Evolutionary conservation across 2,113 vertebrate genomes (phyloP).

Genomic region (Acinonyx jubatus): DNA sequence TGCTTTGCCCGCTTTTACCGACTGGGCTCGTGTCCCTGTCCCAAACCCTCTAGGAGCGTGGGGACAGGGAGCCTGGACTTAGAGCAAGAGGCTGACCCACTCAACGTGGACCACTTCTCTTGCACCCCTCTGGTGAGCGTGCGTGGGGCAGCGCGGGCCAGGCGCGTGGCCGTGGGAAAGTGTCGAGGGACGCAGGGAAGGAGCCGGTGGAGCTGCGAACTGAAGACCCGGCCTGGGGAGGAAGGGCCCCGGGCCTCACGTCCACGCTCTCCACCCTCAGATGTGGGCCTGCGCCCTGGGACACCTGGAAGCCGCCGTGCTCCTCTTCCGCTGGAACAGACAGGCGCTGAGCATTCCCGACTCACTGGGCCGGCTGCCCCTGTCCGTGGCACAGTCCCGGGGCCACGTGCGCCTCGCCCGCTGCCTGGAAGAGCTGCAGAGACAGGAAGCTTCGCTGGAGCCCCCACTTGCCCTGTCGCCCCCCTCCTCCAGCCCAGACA

Average conservation of each 20-base stretch:
- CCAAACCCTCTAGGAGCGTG: conserved; percentile 83
- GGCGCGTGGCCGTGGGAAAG: background rate
- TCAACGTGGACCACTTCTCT: conserved; percentile 97
- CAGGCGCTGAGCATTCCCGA: conserved; percentile 91
- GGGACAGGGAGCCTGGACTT: conserved; percentile 90
- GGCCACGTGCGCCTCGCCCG: conserved; percentile 91
- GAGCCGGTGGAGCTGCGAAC: background rate
- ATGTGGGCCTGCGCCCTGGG: conserved; percentile 96
- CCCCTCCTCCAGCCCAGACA: conserved; percentile 91
- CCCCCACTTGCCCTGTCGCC: conserved; percentile 80
- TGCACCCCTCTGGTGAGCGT: conserved; percentile 91
- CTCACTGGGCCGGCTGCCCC: conserved; percentile 91
- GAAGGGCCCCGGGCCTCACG: background rate
- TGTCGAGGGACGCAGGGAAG: background rate
- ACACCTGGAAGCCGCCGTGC: conserved; percentile 90
- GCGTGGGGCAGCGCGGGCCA: fast-evolving
- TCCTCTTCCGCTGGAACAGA: conserved; percentile 91
- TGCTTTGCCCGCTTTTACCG: background rate
- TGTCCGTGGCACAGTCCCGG: conserved; percentile 90
- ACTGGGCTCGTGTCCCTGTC: background rate
- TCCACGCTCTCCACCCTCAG: background rate
- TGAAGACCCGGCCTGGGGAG: too few relatives aligned
- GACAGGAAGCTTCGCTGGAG: conserved; percentile 76
- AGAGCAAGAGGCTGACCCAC: conserved; percentile 94
- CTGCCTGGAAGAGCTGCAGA: conserved; percentile 90